phyloP scores from a whole-genome alignment of 2,797 vertebrate species.

The Sparidentex hasta region DNA sequence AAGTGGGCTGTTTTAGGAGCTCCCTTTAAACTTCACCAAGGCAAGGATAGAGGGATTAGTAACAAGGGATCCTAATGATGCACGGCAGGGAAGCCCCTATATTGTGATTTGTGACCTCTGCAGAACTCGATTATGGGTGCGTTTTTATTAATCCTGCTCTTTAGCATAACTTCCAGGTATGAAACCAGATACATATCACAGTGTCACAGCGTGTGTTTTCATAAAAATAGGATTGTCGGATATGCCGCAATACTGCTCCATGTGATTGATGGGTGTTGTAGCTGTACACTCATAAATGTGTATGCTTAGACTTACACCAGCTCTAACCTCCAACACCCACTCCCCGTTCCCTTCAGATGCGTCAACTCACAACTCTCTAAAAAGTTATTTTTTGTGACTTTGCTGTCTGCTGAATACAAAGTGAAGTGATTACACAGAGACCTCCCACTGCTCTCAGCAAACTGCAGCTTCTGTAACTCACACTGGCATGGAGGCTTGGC shows the following conservation, averaged over 20 bases:
- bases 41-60: constrained; percentile 58
- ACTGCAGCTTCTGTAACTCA: constrained; percentile 70
- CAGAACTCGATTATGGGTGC: constrained; percentile 31
- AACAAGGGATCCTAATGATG: constrained; percentile 56
- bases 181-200: constrained; percentile 23
- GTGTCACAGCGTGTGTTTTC: constrained; percentile 29
- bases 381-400: constrained; percentile 61
- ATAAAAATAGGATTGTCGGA: constrained; percentile 39
- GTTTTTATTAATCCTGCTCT: constrained; percentile 47
- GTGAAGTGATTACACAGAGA: constrained; percentile 75
- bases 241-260: background rate
- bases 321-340: constrained; percentile 25
- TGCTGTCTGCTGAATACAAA: constrained; percentile 74
- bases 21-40: constrained; percentile 53
- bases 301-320: constrained; percentile 16
- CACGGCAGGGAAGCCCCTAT: constrained; percentile 19
- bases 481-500: constrained; percentile 62
- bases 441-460: constrained; percentile 68
- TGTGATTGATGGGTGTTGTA: constrained; percentile 39
- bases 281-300: constrained; percentile 30
- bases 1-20: constrained; percentile 37
- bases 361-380: constrained; percentile 46
- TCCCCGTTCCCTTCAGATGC: constrained; percentile 31
- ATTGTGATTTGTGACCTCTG: constrained; percentile 60
- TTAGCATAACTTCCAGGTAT: constrained; percentile 32